phyloP scores from a whole-genome alignment of 1,140 invertebrate genomes.

The Dreissena polymorpha region DNA sequence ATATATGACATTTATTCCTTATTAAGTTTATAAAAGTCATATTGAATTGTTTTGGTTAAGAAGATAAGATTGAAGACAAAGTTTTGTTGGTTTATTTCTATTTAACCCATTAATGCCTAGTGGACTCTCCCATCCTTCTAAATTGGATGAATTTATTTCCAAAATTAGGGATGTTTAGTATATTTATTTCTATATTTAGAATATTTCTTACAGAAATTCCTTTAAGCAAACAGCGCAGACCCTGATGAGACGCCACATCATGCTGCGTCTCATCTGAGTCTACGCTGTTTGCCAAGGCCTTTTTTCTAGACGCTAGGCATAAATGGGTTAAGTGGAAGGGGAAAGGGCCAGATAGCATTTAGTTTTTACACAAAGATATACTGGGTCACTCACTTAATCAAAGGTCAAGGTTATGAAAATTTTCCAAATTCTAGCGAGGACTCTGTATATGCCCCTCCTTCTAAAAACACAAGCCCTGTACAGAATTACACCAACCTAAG shows the following conservation, averaged over 20 bases:
- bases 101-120: too few species aligned
- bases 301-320: too few species aligned
- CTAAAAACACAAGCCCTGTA: too few species aligned
- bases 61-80: not conserved
- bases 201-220: too few species aligned
- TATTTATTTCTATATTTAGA: too few species aligned
- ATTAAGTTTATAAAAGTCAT: not conserved
- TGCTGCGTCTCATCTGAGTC: too few species aligned
- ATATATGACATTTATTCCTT: not conserved
- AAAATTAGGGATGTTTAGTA: too few species aligned
- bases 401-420: not conserved
- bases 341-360: not conserved
- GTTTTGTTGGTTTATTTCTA: not conserved
- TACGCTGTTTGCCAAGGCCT: too few species aligned
- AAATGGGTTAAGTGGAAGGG: not conserved
- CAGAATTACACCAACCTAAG: conserved; percentile 18
- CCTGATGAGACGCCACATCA: too few species aligned
- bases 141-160: too few species aligned
- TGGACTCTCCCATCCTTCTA: too few species aligned
- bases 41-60: not conserved
- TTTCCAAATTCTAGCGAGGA: not conserved
- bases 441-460: not conserved
- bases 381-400: not conserved
- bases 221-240: too few species aligned
- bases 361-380: not conserved